Evolutionary conservation across 2,888 invertebrate species (phyloP), one percentile per base, ranked within the genome.

Genomic region (Apodemia mormo): DNA sequence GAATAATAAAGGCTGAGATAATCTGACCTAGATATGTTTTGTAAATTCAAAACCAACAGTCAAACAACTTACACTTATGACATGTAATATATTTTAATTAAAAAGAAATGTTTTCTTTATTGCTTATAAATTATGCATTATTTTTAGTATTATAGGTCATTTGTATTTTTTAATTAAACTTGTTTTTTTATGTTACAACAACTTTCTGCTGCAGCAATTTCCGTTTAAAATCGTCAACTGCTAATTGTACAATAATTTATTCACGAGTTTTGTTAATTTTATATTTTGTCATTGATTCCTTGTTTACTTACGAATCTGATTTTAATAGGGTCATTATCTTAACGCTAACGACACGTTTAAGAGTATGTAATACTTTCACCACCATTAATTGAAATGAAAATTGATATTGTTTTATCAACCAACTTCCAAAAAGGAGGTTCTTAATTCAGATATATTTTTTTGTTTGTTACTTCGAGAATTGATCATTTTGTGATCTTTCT

Each of bases 91-190:
- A 30, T 6, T 49, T 58, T 61, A 61, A 61, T 61, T 61, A 33
- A 10, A 45, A 49, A 49, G 49, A 61, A 61, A 30, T 5, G 33
- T 22, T 22, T 61, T 61, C 10, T 58, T 58, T 10, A 12, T 14
- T 33, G 33, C 33, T 61, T 14, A 61, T 61, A 30, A 33, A 33
- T 37, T 33, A 58, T 58, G 58, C 30, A 61, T 61, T 58, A 58
- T 58, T 58, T 61, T 61, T 37, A 37, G 61, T 6, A 61, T 61
- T 61, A 14, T 37, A 61, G 61, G 37, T 61, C 33, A 61, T 61
- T 61, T 37, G 37, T 33, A 33, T 33, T 6, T 61, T 33, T 61
- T 61, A 61, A 33, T 61, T 37, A 33, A 61, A 33, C 61, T 37
- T 37, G 30, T 61, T 58, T 58, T 58, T 61, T 61, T 61, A 33